Evolutionary conservation across 2,113 vertebrate genomes (phyloP).

Genomic region (Callaeas wilsoni): DNA sequence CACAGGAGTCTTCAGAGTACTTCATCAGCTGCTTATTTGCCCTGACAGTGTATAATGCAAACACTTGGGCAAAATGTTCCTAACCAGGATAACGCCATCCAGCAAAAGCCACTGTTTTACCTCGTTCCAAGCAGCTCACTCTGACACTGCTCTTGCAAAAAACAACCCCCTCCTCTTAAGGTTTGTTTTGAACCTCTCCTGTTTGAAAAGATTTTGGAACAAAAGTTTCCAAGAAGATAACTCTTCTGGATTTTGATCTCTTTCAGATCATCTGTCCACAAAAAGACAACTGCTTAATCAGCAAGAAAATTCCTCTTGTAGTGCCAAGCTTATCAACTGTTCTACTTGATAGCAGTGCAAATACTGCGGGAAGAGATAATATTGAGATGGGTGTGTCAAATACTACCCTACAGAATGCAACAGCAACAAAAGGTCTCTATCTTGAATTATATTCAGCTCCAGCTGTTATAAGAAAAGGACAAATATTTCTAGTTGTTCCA

Average conservation of each 20-base stretch:
- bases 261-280: conserved; percentile 18
- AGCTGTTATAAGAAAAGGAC: not conserved
- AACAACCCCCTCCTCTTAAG: not conserved
- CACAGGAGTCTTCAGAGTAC: not conserved
- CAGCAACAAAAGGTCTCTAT: conserved; percentile 3
- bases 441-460: not conserved
- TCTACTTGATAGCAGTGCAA: not conserved
- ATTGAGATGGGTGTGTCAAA: not conserved
- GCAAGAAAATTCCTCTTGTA: conserved; percentile 21
- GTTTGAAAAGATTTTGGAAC: not conserved
- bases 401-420: not conserved
- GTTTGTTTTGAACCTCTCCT: not conserved
- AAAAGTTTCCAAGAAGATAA: not conserved
- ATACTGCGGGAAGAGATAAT: not conserved
- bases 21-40: not conserved
- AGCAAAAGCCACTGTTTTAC: not conserved
- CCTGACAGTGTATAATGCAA: not conserved
- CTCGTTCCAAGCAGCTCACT: not conserved
- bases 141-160: not conserved
- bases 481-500: not conserved
- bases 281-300: not conserved
- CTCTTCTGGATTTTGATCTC: not conserved
- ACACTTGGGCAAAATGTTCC: not conserved
- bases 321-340: not conserved
- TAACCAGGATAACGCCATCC: not conserved